Evolutionary conservation across 2,888 invertebrate species (phyloP), one percentile per base, ranked within the genome.

Genomic region (Antitype chi): DNA sequence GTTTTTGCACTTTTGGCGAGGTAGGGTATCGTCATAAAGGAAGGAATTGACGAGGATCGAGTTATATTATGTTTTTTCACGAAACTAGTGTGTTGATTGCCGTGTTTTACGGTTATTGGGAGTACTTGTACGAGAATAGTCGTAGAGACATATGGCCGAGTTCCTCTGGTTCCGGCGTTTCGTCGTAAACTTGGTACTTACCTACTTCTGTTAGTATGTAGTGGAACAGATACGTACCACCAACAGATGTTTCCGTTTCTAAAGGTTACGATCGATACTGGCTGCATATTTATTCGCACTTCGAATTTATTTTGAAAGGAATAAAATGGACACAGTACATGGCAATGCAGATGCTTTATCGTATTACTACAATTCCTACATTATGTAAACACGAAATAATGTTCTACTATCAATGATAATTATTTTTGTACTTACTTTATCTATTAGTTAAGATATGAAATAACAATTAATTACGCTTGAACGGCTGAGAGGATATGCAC

Each of bases 191-290:
- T 82, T 64, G 52, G 43, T 64, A 78, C 52, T 76, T 83, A 75
- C 71, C 55, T 60, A 71, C 72, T 55, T 71, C 52, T 75, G 74
- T 76, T 70, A 69, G 75, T 76, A 75, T 76, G 57, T 82, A 62
- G 71, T 70, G 47, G 71, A 60, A 66, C 62, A 81, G 85, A 84
- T 81, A 84, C 69, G 71, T 77, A 80, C 32, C 55, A 20, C 71
- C 79, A 77, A 72, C 89, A 92, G 88, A 91, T 89, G 89, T 89
- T 90, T 88, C 87, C 85, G 82, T 85, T 88, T 72, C 70, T 74
- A 82, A 85, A 82, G 80, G 84, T 80, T 76, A 78, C 80, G 84
- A 88, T 89, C 88, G 79, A 87, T 89, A 85, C 76, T 53, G 71
- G 63, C 69, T 86, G 85, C 81, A 83, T 80, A 85, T 80, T 81